A percentile compares a stretch with the other conserved stretches of the same genome.
Conservation (phyloP, 37 sponge, comb jelly and placozoan species). For the Trichoplax adhaerens region DNA sequence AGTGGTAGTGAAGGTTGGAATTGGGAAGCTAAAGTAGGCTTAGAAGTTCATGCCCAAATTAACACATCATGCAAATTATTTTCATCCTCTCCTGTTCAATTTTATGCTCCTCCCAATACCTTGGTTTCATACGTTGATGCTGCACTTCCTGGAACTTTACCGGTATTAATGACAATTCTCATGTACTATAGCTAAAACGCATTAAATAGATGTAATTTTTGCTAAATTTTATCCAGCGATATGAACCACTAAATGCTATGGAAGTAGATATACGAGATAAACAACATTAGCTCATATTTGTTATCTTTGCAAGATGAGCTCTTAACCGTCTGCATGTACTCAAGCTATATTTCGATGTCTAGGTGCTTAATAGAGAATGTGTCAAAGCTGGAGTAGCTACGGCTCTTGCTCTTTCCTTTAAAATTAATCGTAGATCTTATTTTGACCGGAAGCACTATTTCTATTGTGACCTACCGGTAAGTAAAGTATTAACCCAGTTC, state of each 20-base stretch:
- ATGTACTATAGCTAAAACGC: too few relatives aligned
- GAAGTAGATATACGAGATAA: too few relatives aligned
- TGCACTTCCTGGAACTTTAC: conserved; percentile 41
- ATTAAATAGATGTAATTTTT: too few relatives aligned
- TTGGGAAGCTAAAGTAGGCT: conserved; percentile 33
- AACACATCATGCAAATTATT: conserved; percentile 24
- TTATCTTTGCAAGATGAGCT: too few relatives aligned
- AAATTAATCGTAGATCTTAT: conserved; percentile 25
- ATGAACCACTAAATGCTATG: too few relatives aligned
- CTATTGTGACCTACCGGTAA: conserved; percentile 47
- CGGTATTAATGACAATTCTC: conserved; percentile 3
- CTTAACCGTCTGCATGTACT: background rate
- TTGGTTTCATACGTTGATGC: conserved; percentile 28
- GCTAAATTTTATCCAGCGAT: too few relatives aligned
- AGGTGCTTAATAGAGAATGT: conserved; percentile 26
- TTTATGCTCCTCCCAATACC: conserved; percentile 13
- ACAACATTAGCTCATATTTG: too few relatives aligned
- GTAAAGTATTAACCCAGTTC: background rate
- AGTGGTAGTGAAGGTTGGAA: too few relatives aligned
- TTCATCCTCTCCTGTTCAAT: conserved; percentile 14
- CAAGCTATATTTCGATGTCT: background rate
- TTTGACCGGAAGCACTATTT: conserved; percentile 65
- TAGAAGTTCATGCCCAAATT: conserved; percentile 50
- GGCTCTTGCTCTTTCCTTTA: conserved; percentile 14
- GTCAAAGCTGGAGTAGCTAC: conserved; percentile 35